phyloP scores from a whole-genome alignment of 2,888 invertebrate species.

The Galerucella nymphaeae region DNA sequence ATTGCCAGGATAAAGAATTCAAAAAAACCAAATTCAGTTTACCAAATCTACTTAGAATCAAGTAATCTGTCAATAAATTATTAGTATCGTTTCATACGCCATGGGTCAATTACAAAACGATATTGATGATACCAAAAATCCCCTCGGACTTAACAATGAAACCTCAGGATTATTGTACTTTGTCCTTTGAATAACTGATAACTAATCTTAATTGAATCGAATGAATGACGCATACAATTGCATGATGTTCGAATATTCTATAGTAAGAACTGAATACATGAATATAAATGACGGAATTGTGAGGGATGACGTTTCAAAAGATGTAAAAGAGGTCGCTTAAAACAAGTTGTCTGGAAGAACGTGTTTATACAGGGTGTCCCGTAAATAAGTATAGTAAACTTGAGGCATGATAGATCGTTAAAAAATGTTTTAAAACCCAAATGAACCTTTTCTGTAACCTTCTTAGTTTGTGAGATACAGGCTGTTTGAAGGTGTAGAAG shows the following conservation, averaged over 20 bases:
- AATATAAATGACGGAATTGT: constrained; percentile 28
- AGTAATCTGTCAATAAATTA: neutral
- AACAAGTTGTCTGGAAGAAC: neutral
- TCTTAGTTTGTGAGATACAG: too few relatives aligned
- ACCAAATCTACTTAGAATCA: neutral
- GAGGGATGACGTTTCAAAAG: neutral
- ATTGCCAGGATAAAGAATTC: too few relatives aligned
- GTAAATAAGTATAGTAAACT: too few relatives aligned
- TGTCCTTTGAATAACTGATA: constrained; percentile 46
- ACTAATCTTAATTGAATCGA: constrained; percentile 44
- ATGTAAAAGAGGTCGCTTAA: neutral
- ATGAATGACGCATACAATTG: constrained; percentile 36
- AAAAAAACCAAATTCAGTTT: too few relatives aligned
- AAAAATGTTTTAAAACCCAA: too few relatives aligned
- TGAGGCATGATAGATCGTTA: too few relatives aligned
- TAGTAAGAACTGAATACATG: constrained; percentile 28
- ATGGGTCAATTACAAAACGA: constrained; percentile 1
- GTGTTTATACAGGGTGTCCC: neutral
- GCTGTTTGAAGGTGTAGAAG: too few relatives aligned
- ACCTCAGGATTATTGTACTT: constrained; percentile 47
- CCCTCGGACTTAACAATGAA: constrained; percentile 29
- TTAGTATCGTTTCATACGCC: neutral
- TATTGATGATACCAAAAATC: constrained; percentile 26
- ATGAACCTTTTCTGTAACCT: too few relatives aligned
- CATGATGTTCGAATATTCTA: constrained; percentile 11